Conservation (phyloP, 1,140 invertebrate genomes). For the Drosophila dunni region DNA sequence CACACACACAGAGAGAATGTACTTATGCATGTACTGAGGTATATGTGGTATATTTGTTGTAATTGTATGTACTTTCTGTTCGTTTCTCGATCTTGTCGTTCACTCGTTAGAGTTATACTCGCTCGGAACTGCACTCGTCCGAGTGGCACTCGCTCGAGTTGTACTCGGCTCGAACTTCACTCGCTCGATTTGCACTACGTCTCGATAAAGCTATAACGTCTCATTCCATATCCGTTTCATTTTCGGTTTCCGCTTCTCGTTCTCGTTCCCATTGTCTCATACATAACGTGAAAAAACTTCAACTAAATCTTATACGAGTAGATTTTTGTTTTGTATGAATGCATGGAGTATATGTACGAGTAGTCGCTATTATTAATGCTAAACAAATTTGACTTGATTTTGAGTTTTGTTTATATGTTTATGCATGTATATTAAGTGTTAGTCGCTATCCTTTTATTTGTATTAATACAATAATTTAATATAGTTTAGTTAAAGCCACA, state of each 20-base stretch:
- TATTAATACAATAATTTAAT: conserved; percentile 40
- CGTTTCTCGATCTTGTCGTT: conserved; percentile 50
- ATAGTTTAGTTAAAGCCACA: conserved; percentile 81
- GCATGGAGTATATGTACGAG: conserved; percentile 25
- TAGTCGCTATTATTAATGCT: conserved; percentile 58
- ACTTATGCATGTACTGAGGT: conserved; percentile 82
- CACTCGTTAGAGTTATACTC: conserved; percentile 13
- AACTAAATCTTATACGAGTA: conserved; percentile 69
- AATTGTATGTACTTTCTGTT: conserved; percentile 80
- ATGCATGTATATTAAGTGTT: conserved; percentile 38
- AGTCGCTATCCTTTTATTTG: conserved; percentile 17
- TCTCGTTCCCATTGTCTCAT: conserved; percentile 33
- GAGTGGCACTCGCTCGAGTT: neutral
- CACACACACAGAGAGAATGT: conserved; percentile 47
- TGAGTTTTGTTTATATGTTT: conserved; percentile 11
- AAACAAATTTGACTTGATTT: conserved; percentile 72
- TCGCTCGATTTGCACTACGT: conserved; percentile 56
- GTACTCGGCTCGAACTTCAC: conserved; percentile 8
- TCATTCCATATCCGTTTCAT: neutral
- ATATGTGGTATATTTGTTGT: conserved; percentile 82
- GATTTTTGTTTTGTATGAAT: conserved; percentile 23
- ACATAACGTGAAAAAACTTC: conserved; percentile 75
- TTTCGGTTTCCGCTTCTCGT: neutral
- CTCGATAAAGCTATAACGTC: conserved; percentile 69
- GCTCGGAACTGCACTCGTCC: neutral